These are phyloP conservation scores for Fulmarus glacialis DNA, from an alignment of 2,113 vertebrate genomes.

Conservation along the genomic window DNA sequence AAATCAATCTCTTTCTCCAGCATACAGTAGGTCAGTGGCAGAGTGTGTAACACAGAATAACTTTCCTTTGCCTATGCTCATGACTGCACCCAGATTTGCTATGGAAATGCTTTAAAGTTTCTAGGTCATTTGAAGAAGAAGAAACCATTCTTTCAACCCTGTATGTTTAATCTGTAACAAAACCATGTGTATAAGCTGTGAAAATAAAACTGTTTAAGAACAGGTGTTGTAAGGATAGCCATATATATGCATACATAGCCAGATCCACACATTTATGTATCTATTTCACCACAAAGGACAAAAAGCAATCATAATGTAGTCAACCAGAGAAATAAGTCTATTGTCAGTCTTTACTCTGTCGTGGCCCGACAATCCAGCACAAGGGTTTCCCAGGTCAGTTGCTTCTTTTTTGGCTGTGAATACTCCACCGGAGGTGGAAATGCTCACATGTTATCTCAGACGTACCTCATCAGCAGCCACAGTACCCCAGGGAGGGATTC, in stretches of 20 bases:
- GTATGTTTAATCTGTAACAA: neutral
- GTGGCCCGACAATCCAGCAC: neutral
- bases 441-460: neutral
- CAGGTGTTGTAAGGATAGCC: neutral
- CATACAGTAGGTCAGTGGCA: neutral
- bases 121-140: neutral
- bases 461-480: neutral
- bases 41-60: neutral
- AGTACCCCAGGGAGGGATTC: neutral
- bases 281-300: neutral
- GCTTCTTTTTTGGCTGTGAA: neutral
- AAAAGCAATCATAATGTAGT: neutral
- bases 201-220: neutral
- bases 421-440: neutral
- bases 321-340: neutral
- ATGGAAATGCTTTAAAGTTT: neutral
- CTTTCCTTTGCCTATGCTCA: neutral
- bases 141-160: neutral
- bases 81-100: neutral
- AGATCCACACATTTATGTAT: neutral
- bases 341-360: neutral
- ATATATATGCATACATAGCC: too few species aligned
- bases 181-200: accelerated
- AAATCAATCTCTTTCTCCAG: neutral
- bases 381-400: neutral